Evolutionary conservation across 2,888 invertebrate species (phyloP).

Genomic region (Zootermopsis nevadensis): DNA sequence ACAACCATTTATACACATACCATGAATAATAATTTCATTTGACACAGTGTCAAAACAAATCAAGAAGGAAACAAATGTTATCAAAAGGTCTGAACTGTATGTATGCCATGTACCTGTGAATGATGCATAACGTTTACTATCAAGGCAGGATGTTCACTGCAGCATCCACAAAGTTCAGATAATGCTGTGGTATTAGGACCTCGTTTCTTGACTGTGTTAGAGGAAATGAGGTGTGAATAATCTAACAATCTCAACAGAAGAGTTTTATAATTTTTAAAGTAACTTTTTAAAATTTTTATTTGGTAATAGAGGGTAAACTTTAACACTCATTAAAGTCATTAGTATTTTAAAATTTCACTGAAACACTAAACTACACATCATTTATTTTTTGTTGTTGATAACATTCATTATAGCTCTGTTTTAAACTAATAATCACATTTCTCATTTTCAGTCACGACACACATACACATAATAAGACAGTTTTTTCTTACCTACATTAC

Average conservation of each 20-base stretch:
- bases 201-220: no score
- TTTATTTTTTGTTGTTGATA: background rate
- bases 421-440: background rate
- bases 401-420: background rate
- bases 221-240: no score
- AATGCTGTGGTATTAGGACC: no score
- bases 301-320: conserved; percentile 26
- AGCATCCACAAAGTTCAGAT: no score
- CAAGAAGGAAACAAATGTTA: no score
- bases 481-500: background rate
- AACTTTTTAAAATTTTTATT: conserved; percentile 3
- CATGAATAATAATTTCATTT: no score
- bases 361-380: conserved; percentile 33
- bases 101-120: no score
- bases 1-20: no score
- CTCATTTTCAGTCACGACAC: background rate
- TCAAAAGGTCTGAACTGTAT: no score
- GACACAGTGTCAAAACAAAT: no score
- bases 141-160: no score
- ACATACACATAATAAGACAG: background rate
- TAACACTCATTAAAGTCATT: conserved; percentile 22
- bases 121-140: no score
- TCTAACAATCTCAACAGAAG: background rate
- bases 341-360: conserved; percentile 21
- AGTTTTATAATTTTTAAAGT: background rate